phyloP scores from a whole-genome alignment of 2,888 invertebrate species.

The Parnassius orleans region DNA sequence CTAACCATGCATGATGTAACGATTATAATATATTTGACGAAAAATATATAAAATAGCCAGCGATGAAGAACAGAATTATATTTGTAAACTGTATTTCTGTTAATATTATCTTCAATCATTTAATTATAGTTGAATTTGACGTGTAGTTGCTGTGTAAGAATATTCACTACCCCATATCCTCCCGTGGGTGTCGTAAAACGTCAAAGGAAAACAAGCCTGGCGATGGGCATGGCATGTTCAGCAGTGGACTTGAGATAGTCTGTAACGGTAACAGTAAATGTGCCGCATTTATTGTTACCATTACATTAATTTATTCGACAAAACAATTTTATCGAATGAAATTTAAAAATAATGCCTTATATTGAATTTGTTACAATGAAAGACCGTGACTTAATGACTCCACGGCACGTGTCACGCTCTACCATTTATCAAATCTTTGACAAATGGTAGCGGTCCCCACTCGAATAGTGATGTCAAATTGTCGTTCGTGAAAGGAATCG shows the following conservation, averaged over 20 bases:
- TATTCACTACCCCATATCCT: no score
- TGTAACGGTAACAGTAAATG: conserved; percentile 2
- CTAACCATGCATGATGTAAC: no score
- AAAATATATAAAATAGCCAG: no score
- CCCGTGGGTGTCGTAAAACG: no score
- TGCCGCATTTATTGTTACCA: conserved; percentile 1
- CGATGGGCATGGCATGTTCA: no score
- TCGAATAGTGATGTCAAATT: conserved; percentile 40
- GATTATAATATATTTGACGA: no score
- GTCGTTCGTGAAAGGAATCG: conserved; percentile 39
- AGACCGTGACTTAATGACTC: conserved; percentile 12
- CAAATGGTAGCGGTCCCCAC: conserved; percentile 54
- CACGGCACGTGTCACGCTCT: conserved; percentile 11
- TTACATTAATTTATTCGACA: background rate
- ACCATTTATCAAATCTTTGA: conserved; percentile 35
- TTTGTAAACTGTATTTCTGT: no score
- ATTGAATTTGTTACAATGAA: conserved; percentile 19
- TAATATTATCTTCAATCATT: no score
- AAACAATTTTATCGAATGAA: background rate
- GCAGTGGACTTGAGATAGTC: no score
- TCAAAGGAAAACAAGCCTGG: background rate
- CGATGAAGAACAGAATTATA: no score
- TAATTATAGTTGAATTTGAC: no score
- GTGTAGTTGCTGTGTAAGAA: no score
- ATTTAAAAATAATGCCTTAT: conserved; percentile 6